Evolutionary conservation across 2,113 vertebrate species (phyloP).

Genomic region (Helogale parvula): DNA sequence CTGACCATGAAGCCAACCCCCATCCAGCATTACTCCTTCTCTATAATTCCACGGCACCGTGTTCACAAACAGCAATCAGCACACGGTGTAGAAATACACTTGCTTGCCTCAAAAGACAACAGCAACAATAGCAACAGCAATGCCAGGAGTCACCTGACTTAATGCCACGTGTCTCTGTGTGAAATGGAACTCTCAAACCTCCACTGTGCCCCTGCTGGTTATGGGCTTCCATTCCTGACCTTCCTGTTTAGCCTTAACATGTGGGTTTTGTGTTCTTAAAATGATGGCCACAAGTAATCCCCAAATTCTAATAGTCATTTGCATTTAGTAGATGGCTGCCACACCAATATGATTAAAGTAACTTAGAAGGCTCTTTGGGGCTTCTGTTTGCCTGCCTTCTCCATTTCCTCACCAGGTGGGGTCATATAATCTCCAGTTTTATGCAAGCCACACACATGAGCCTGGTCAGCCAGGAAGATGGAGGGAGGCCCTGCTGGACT

Average conservation of each 20-base stretch:
- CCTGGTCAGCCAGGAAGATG: not conserved
- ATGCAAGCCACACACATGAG: conserved; percentile 4
- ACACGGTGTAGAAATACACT: not conserved
- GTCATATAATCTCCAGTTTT: not conserved
- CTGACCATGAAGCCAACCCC: not conserved
- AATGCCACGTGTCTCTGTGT: not conserved
- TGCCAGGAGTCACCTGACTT: not conserved
- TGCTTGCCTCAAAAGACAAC: not conserved
- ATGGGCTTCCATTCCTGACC: not conserved
- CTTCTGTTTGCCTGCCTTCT: not conserved
- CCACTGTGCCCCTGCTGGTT: not conserved
- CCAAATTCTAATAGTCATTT: not conserved
- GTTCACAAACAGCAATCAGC: not conserved
- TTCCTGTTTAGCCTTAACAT: not conserved
- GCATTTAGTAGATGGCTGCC: not conserved
- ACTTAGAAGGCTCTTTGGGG: not conserved
- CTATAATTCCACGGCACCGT: rapidly evolving
- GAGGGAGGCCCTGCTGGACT: not conserved
- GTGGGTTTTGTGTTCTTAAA: not conserved
- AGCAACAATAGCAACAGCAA: not conserved
- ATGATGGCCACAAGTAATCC: not conserved
- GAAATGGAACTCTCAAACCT: not conserved
- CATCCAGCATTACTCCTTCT: not conserved
- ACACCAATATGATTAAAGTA: not conserved
- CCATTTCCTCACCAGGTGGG: conserved; percentile 46